phyloP scores from a whole-genome alignment of 2,797 vertebrate genomes.

The Zenarchopterus dispar region DNA sequence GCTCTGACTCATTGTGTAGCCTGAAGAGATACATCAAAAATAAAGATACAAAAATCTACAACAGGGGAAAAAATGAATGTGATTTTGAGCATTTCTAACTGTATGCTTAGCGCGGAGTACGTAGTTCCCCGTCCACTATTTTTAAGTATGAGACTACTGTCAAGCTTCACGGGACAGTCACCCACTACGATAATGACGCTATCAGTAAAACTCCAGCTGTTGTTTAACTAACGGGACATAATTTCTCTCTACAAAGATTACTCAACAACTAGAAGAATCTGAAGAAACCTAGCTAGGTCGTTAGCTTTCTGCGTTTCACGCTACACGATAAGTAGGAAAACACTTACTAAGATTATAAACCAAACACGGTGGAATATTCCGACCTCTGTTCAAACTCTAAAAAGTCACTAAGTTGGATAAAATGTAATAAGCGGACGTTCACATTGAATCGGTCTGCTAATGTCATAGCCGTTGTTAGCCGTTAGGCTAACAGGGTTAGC shows the following conservation, averaged over 20 bases:
- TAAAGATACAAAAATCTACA: slow-evolving; percentile 4
- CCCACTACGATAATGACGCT: neutral
- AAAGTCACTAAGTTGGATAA: neutral
- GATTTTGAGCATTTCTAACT: neutral
- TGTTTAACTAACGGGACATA: neutral
- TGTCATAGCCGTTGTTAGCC: slow-evolving; percentile 54
- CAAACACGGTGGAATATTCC: too few species aligned
- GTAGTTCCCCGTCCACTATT: neutral
- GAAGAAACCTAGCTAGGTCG: slow-evolving; percentile 50
- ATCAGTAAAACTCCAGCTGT: neutral
- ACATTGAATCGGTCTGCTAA: slow-evolving; percentile 28
- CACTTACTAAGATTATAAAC: too few species aligned
- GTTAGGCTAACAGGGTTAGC: slow-evolving; percentile 58
- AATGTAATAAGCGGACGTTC: neutral
- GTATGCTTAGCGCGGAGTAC: neutral
- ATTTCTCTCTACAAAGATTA: slow-evolving; percentile 19
- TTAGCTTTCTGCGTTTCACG: slow-evolving; percentile 43
- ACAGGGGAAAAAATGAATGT: neutral
- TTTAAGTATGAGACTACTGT: neutral
- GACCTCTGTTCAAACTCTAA: neutral
- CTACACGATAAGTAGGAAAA: neutral
- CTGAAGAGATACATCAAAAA: slow-evolving; percentile 63
- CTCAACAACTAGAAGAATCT: slow-evolving; percentile 41
- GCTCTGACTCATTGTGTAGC: slow-evolving; percentile 92
- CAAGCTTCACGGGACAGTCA: neutral